Base-by-base conservation (phyloP, 2,113 vertebrate species). In the Herpailurus yagouaroundi region DNA sequence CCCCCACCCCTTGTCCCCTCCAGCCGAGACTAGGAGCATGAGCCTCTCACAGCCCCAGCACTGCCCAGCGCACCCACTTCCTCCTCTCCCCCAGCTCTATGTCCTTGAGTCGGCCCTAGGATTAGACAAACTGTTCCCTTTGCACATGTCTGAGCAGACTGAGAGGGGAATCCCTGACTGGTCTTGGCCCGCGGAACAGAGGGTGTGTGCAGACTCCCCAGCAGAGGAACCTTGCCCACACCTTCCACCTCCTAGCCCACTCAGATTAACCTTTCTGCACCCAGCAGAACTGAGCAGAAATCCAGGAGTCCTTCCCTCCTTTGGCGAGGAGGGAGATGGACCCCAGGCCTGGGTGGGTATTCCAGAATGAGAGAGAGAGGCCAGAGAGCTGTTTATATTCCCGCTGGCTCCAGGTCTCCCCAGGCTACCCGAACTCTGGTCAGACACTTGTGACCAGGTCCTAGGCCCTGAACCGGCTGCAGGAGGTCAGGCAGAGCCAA, bases 111-210 rank as follows among this genome's bases (percentile, higher is more conserved):
- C 31, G 29, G 48, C 80, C 71, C 48, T 57, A 41, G 69, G 69
- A 84, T 89, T n/a, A 92, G 68, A 90, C 68, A 69, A 27, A 92
- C 57, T 0, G 3, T 96, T 94, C 68, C 33, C 19, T 92, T 48
- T 50, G 80, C 93, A 84, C 87, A 71, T 60, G 64, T 68, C 88
- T 91, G 88, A 95, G 93, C 85, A 19, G 50, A 83, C 38, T 21
- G 83, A 94, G 52, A 95, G 80, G 76, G 74, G 36, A 95, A 84
- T 79, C 87, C 92, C 95, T 97, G 88, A 41, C 64, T 52, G 64
- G 60, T 91, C 8, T 84, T 93, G 81, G 89, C 91, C 63, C 0
- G 0, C 41, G 25, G 38, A 95, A 33, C 80, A n/a, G 27, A 69
- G 84, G 57, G n/a, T 89, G 48, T 48, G 14, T 81, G 66, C 60